A percentile compares a stretch with the other conserved stretches of the same genome.
These are phyloP conservation scores for Brenthis daphne DNA, from an alignment of 2,888 invertebrate genomes.

Conservation along the genomic window DNA sequence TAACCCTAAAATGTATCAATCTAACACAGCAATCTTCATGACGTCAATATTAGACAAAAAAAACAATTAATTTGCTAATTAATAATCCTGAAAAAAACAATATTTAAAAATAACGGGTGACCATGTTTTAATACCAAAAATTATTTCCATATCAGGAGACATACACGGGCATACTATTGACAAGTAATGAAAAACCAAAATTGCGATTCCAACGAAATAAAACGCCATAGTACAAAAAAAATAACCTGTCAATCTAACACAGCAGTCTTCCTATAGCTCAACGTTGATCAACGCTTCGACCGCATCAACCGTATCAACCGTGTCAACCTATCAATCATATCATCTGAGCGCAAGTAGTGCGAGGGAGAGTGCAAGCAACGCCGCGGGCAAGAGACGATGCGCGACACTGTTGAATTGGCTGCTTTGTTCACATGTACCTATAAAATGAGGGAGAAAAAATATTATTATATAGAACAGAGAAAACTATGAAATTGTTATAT, in stretches of 20 bases:
- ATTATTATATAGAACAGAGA: not conserved
- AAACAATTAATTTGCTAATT: too few species aligned
- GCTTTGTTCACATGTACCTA: conserved; percentile 79
- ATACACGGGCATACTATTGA: not conserved
- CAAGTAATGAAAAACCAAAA: not conserved
- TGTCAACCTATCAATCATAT: conserved; percentile 37
- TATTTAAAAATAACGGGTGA: too few species aligned
- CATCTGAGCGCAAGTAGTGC: conserved; percentile 38
- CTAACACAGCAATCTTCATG: too few species aligned
- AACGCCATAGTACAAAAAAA: not conserved
- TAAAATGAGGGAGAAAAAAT: conserved; percentile 20
- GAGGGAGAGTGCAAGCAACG: conserved; percentile 38
- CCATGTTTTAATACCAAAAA: too few species aligned
- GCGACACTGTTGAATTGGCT: conserved; percentile 71
- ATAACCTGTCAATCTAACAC: conserved; percentile 2
- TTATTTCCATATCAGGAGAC: too few species aligned
- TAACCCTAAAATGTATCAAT: too few species aligned
- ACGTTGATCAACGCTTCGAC: conserved; percentile 1
- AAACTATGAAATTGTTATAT: too few species aligned
- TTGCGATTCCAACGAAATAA: not conserved
- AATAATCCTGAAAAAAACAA: too few species aligned
- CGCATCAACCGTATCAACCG: not conserved
- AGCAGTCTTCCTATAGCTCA: conserved; percentile 8
- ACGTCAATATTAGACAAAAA: too few species aligned
- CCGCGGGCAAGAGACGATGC: conserved; percentile 42